Evolutionary conservation across 2,797 vertebrate species (phyloP), one percentile per base, ranked within the genome.

Genomic region (Phalanger gymnotis): DNA sequence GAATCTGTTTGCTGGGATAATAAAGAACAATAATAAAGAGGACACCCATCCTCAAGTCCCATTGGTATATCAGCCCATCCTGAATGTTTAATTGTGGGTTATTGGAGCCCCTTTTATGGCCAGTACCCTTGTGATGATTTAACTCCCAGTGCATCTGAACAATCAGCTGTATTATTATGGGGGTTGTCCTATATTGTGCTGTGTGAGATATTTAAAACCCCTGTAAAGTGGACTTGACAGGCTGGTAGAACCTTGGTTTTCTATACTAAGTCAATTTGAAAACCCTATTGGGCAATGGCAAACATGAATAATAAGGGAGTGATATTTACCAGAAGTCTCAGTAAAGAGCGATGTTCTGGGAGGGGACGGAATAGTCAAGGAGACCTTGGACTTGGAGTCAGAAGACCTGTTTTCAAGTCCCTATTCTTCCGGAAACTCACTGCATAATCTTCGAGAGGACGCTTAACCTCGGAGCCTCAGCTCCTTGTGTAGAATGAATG

Each of bases 381-480:
- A 13, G 31, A 61, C 31, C 34, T 61, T 61, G 58, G 40, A 81
- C 25, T 27, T 87, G 40, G 73, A 47, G 25, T 27, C 22, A 51
- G 40, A 27, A 87, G 40, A 87, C 40, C 25, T 87, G 22, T 47
- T 51, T 87, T 47, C 40, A 87, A 87, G 40, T 47, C 40, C 40
- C 40, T 51, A 11, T 28, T 87, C 40, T 87, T 87, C 73, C 73
- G 51, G 40, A 87, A 87, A 87, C 40, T 25, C 7, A 47, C 66
- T 81, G 66, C 9, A 22, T 81, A 40, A 87, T 87, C 73, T 87
- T 87, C 47, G 28, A 87, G 73, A 87, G 73, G 40, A 51, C 25
- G 27, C 51, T 47, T 51, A 51, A 47, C 2, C 47, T 94, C 91
- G 51, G 54, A 96, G 40, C 53, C 96, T 97, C 93, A 54, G 55